phyloP scores from a whole-genome alignment of 2,888 invertebrate genomes.

The Merodon equestris region DNA sequence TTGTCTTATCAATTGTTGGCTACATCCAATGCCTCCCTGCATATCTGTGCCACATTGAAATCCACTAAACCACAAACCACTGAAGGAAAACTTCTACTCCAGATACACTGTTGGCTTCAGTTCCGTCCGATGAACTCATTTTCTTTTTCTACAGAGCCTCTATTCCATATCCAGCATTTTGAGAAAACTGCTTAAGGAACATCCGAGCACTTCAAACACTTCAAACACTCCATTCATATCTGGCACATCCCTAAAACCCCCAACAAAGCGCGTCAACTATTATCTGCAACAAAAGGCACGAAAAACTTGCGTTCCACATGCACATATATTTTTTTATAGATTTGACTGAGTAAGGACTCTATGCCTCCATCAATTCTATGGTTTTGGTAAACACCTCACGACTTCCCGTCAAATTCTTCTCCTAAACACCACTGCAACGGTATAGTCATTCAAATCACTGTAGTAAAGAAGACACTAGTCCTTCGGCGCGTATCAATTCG shows the following conservation, averaged over 20 bases:
- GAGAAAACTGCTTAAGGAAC: conserved; percentile 31
- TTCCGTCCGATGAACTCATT: conserved; percentile 57
- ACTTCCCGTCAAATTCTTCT: too few relatives aligned
- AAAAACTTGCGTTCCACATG: conserved; percentile 33
- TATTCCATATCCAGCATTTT: neutral
- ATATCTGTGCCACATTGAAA: neutral
- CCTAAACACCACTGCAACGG: too few relatives aligned
- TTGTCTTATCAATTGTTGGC: conserved; percentile 10
- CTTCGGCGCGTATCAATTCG: conserved; percentile 40
- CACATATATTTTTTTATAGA: neutral
- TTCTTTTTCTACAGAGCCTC: conserved; percentile 6
- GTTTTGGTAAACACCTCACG: too few relatives aligned
- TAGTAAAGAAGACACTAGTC: conserved; percentile 40
- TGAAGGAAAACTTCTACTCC: conserved; percentile 23
- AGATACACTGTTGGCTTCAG: conserved; percentile 42
- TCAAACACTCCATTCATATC: conserved; percentile 26
- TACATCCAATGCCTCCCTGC: too few relatives aligned
- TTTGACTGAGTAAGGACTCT: too few relatives aligned
- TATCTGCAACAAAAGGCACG: conserved; percentile 44
- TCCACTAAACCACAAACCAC: neutral
- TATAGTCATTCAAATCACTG: neutral
- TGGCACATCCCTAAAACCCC: conserved; percentile 49
- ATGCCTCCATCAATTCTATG: too few relatives aligned
- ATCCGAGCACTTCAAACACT: conserved; percentile 57
- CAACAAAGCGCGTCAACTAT: conserved; percentile 40